Evolutionary conservation across 1,140 invertebrate species (phyloP), one percentile per base, ranked within the genome.

Genomic region (Zaprionus africanus): DNA sequence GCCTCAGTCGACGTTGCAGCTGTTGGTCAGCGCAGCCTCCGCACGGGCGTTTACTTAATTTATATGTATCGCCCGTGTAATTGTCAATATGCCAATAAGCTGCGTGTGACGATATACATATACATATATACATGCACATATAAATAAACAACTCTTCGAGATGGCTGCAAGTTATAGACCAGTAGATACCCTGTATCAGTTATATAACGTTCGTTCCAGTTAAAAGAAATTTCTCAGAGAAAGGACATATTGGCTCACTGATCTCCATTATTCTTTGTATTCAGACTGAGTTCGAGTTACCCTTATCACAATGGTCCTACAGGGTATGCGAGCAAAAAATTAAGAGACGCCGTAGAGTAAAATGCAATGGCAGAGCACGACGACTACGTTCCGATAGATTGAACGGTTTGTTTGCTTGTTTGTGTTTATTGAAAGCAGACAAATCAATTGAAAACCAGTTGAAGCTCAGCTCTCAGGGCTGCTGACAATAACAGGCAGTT

Each of bases 21-120:
- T 61, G 66, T 46, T 81, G 81, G 74, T 76, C 82, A 66, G 78
- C 56, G 56, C 49, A 31, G 63, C 46, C 66, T 54, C 63, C 80
- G 80, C 82, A 82, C 79, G 66, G 71, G 67, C 78, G 84, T 84
- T 87, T 87, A 78, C 84, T 88, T 88, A 88, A 87, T 87, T 87
- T 87, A 87, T 87, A 87, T 87, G 84, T 88, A 88, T 88, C 84
- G 84, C 78, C 78, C 81, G 79, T 90, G 85, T 90, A 90, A 90
- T 90, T 90, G 85, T 90, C 85, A 90, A 90, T 90, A 90, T 90
- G 85, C 85, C 85, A 90, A 90, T 90, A 90, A 90, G 84, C 84
- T 78, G 81, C 71, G 84, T 87, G 84, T 79, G 84, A 71, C 84
- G 77, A 80, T 80, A 77, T 74, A 87, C 69, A 75, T 66, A 73